A percentile compares a stretch with the other conserved stretches of the same genome.
Evolutionary conservation across 30 jellyfish, hydroid and myxozoan species (phyloP).

Genomic region (Aurelia aurita): DNA sequence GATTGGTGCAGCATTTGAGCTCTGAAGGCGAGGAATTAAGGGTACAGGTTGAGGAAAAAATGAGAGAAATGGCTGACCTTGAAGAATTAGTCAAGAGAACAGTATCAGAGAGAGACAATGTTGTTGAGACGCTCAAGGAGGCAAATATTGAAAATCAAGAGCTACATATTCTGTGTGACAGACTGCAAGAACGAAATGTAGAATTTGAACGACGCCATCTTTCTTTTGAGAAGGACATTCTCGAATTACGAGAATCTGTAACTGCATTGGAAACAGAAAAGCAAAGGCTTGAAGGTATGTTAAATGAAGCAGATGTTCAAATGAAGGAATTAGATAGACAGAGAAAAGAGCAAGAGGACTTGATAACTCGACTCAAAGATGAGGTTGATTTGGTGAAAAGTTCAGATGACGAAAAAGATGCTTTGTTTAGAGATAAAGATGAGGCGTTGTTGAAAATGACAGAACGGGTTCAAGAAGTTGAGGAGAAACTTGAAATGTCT

Average conservation of each 20-base stretch:
- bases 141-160: background rate
- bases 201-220: background rate
- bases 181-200: background rate
- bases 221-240: too few species aligned
- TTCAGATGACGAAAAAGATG: slow-evolving; percentile 1
- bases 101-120: background rate
- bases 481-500: background rate
- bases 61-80: slow-evolving; percentile 1
- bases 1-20: slow-evolving; percentile 9
- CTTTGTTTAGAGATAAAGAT: background rate
- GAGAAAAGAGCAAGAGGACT: background rate
- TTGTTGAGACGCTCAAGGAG: slow-evolving; percentile 10
- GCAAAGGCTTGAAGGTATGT: background rate
- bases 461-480: background rate
- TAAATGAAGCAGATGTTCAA: background rate
- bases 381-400: background rate
- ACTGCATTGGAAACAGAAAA: too few species aligned
- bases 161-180: background rate
- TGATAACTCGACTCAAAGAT: background rate
- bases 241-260: too few species aligned
- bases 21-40: background rate
- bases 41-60: slow-evolving; percentile 26
- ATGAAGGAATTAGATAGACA: background rate
- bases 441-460: slow-evolving; percentile 6
- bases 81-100: background rate